Base-by-base conservation (phyloP, 2,888 invertebrate genomes). In the Tetrapedia diversipes region DNA sequence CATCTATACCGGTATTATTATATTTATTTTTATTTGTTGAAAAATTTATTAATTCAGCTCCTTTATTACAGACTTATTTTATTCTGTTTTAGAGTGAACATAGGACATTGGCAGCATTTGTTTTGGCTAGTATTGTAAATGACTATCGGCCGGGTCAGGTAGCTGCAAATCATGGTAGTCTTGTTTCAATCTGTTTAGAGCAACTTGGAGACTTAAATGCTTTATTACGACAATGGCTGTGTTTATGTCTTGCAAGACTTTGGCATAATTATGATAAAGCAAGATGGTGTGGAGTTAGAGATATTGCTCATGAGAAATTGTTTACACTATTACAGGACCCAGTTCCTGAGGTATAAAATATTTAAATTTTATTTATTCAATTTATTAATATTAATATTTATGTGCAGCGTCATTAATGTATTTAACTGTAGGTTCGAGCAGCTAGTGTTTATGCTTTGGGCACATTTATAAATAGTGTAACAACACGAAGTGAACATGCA, bases 251-350 rank as follows among this genome's bases (percentile, higher is more conserved):
- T 81, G 99, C 98, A 32, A 94, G 96, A 70, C 93, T 98, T 82
- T 98, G 98, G 98, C 95, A 96, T 87, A 96, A 96, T 89, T 97
- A 95, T 90, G 97, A 97, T 86, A 95, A 95, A 88, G 97, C 97
- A 7, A 94, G 97, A 82, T 99, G 99, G 99, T 97, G 97, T 71
- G 99, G 98, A 22, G 98, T 98, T 27, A 93, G 99, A 14, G 98
- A 98, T 91, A 95, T 96, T 85, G 98, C 99, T n/a, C 98, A 98
- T 92, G 99, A 99, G 91, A 98, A 99, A 92, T 94, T 99, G 14
- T 97, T 95, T 89, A 94, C 93, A 57, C 93, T 98, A 80, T 93
- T 99, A 63, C 93, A 93, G 75, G 98, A 98, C 92, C 93, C 94
- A 2, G 94, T 95, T 53, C 97, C 99, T 0, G 98, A 99, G 94